Evolutionary conservation across 2,888 invertebrate species (phyloP).

Genomic region (Villa cingulata): DNA sequence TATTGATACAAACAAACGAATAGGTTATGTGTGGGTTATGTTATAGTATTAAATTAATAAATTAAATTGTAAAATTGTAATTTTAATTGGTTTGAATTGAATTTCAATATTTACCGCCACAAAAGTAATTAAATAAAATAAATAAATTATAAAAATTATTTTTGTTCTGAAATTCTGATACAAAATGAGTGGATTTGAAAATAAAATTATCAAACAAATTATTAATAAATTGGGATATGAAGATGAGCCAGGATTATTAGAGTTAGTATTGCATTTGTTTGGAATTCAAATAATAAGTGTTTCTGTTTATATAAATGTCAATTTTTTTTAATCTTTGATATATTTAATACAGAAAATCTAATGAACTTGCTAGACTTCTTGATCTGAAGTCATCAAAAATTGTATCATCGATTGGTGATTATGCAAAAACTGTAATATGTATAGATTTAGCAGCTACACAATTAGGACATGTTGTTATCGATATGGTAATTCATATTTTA

Average conservation of each 20-base stretch:
- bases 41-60: too few species aligned
- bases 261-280: constrained; percentile 17
- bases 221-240: constrained; percentile 27
- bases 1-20: too few species aligned
- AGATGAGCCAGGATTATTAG: constrained; percentile 23
- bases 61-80: too few species aligned
- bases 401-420: constrained; percentile 39
- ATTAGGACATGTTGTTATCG: constrained; percentile 40
- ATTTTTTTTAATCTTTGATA: too few species aligned
- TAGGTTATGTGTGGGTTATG: too few species aligned
- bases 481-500: constrained; percentile 24
- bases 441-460: constrained; percentile 44
- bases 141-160: too few species aligned
- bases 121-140: too few species aligned
- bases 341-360: constrained; percentile 26
- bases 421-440: constrained; percentile 46
- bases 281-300: too few species aligned
- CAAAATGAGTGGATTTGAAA: not conserved
- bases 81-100: too few species aligned
- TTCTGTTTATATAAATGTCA: too few species aligned
- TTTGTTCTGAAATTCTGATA: too few species aligned
- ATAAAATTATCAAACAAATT: constrained; percentile 24
- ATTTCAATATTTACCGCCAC: too few species aligned
- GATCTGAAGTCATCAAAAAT: constrained; percentile 26
- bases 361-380: constrained; percentile 27